Base-by-base conservation (phyloP, 2,113 vertebrate genomes). In the Lophotis ruficrista region DNA sequence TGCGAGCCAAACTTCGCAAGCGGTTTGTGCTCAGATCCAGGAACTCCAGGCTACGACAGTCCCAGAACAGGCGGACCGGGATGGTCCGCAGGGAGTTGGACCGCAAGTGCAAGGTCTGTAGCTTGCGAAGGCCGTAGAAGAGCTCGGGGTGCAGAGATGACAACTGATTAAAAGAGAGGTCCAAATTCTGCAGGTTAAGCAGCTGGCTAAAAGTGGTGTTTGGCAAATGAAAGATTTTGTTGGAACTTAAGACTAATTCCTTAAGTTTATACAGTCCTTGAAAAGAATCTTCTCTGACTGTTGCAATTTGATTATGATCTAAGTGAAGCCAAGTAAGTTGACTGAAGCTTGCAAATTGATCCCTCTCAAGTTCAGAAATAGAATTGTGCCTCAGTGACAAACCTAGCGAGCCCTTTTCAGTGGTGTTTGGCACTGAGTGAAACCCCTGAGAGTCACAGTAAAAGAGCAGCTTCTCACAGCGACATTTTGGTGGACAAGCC, bases 391-490 rank as follows among this genome's bases (percentile, higher is more conserved):
- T 99, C 97, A 99, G 98, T 91, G 99, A 99, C 98, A 99, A 98
- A 98, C 99, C 99, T 97, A 99, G 98, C 97, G 99, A 99, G 96
- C 99, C 99, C 98, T 98, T 99, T 98, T 99, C 99, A 98, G 99
- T 99, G 94, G 99, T 97, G 98, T 99, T 99, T 98, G 99, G 99
- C 98, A 99, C 99, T 93, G 99, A 99, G 98, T 98, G 98, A 97
- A 99, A 99, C 98, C 99, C 99, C 98, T 99, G 99, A 97, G 99
- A 99, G 99, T 99, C 99, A 98, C 99, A 99, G 99, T 99, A 99
- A 98, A 99, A 99, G 98, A 99, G 99, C 99, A 99, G 98, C 98
- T 99, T 99, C 98, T 99, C 99, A 97, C 99, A 99, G 98, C 99
- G 99, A 98, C 99, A 99, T 99, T 99, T 99, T 98, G 99, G 99